phyloP scores from a whole-genome alignment of 2,113 vertebrate species.

The Sebastes fasciatus region DNA sequence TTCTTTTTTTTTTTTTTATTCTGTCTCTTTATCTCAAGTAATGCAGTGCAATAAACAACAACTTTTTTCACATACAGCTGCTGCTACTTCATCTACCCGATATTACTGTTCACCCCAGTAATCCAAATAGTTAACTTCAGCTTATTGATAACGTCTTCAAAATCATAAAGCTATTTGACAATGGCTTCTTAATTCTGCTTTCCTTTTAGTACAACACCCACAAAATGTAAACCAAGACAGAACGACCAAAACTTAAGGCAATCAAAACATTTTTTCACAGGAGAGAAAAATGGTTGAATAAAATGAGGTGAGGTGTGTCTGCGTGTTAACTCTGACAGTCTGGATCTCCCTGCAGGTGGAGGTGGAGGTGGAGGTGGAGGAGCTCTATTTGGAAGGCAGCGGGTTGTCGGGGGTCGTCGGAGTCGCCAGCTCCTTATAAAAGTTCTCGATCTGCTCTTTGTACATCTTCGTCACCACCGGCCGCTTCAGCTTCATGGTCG shows the following conservation, averaged over 20 bases:
- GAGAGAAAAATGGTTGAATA: background rate
- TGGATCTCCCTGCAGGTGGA: background rate
- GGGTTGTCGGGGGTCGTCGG: slow-evolving; percentile 66
- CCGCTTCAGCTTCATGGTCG: slow-evolving; percentile 92
- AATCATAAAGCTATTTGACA: slow-evolving; percentile 57
- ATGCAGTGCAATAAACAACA: slow-evolving; percentile 42
- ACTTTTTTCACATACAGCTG: slow-evolving; percentile 19
- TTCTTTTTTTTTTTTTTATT: slow-evolving; percentile 37
- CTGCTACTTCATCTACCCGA: slow-evolving; percentile 56
- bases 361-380: background rate
- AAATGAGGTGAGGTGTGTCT: slow-evolving; percentile 12
- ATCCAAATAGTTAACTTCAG: slow-evolving; percentile 63
- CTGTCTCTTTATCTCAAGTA: slow-evolving; percentile 43
- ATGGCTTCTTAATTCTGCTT: slow-evolving; percentile 53
- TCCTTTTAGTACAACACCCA: slow-evolving; percentile 37
- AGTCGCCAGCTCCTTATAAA: slow-evolving; percentile 83
- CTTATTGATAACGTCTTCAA: slow-evolving; percentile 42
- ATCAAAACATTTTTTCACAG: slow-evolving; percentile 4
- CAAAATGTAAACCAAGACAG: slow-evolving; percentile 67
- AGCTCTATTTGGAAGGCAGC: slow-evolving; percentile 72
- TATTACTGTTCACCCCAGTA: slow-evolving; percentile 37
- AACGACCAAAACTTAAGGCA: slow-evolving; percentile 46
- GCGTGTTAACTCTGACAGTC: background rate
- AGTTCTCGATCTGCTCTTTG: slow-evolving; percentile 84
- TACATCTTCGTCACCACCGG: slow-evolving; percentile 88